Evolutionary conservation across 2,113 vertebrate species (phyloP), one percentile per base, ranked within the genome.

Genomic region (Nycticryphes semicollaris): DNA sequence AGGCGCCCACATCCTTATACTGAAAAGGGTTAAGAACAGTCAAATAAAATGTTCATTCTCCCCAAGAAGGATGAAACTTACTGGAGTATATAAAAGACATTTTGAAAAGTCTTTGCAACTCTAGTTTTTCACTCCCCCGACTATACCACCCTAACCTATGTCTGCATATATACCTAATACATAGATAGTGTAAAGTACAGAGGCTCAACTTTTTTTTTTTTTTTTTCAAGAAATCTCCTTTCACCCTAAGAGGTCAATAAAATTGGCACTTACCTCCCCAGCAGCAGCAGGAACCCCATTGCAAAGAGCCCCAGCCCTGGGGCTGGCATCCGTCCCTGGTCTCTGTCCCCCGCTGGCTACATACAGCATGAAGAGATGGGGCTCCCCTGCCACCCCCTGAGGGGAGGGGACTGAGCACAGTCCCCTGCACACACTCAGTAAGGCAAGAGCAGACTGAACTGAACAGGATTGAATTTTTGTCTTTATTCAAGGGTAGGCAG

Each of bases 341-440:
- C 43, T 10, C 17, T 54, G 53, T 10, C 27, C 59, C 31, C 10
- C 27, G 41, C 53, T 22, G 3, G 3, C 24, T 1, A 1, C 30
- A 56, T 57, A 12, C 43, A 43, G n/a, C 16, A 23, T 1, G 0
- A 12, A 60, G 14, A 7, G 14, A 12, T 48, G 56, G 9, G 6
- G 7, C 19, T 22, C 21, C 33, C 28, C 20, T 51, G 41, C 24
- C 4, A 2, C 20, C 17, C 33, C 8, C 0, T 0, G 10, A 37
- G 23, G 12, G 10, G 3, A 51, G 5, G 10, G 9, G 8, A 51
- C 0, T 0, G 59, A 33, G 18, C 3, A 0, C 25, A 35, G 10
- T 5, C 8, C 20, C 27, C 6, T 2, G 2, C 5, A 31, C 4
- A 6, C 53, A 15, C 24, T 50, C 3, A 3, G 12, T 23, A 47